These are phyloP conservation scores for Physella acuta DNA, from an alignment of 1,140 invertebrate species.

Conservation along the genomic window DNA sequence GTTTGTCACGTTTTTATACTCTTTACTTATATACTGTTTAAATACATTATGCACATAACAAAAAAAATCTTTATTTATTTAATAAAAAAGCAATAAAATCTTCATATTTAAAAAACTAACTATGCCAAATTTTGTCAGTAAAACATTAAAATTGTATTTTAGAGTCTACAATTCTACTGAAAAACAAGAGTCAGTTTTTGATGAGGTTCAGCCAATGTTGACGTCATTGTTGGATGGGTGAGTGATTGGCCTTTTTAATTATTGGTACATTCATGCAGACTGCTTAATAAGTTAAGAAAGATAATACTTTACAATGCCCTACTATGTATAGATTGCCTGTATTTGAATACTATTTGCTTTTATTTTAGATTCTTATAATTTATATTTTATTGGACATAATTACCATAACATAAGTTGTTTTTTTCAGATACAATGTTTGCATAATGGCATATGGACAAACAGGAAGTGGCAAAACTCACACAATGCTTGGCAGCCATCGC, in stretches of 20 bases:
- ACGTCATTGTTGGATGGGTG: slow-evolving; percentile 56
- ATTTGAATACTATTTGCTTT: too few relatives aligned
- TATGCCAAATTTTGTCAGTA: background rate
- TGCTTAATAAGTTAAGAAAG: too few relatives aligned
- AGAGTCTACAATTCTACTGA: slow-evolving; percentile 49
- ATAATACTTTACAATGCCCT: too few relatives aligned
- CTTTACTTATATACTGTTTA: too few relatives aligned
- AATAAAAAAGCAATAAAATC: background rate
- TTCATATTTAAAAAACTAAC: background rate
- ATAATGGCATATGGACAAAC: slow-evolving; percentile 99
- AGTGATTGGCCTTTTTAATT: slow-evolving; percentile 18
- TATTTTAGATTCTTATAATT: too few relatives aligned
- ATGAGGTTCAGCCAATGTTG: slow-evolving; percentile 55
- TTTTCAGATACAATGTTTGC: slow-evolving; percentile 71
- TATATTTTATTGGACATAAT: background rate
- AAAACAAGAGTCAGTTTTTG: slow-evolving; percentile 49
- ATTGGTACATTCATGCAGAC: background rate
- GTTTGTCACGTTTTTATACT: slow-evolving; percentile 30
- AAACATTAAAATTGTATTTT: background rate
- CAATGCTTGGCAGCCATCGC: slow-evolving; percentile 81
- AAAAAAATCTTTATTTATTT: too few relatives aligned
- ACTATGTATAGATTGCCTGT: too few relatives aligned
- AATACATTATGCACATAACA: too few relatives aligned
- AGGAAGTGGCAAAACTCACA: slow-evolving; percentile 98
- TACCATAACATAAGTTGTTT: background rate